A percentile compares a stretch with the other conserved stretches of the same genome.
phyloP scores from a whole-genome alignment of 2,113 vertebrate genomes.

The Sigmodon hispidus region DNA sequence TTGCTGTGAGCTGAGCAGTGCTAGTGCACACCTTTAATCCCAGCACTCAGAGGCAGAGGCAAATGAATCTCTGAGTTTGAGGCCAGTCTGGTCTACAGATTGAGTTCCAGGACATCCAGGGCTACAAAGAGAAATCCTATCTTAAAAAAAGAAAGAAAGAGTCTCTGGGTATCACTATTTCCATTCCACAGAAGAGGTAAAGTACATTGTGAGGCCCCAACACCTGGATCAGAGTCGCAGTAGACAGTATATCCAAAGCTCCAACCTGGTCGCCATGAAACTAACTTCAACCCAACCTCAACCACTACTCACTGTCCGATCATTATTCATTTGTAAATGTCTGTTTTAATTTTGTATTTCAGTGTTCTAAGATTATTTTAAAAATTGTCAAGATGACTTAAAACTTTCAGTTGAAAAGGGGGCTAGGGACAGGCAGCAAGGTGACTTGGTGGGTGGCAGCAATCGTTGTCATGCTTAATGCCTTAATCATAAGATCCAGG shows the following conservation, averaged over 20 bases:
- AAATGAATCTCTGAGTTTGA: background rate
- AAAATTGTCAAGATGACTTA: background rate
- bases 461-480: background rate
- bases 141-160: background rate
- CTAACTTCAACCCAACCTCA: background rate
- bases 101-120: background rate
- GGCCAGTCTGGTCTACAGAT: background rate
- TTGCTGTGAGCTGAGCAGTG: too few species aligned
- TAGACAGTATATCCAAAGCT: background rate
- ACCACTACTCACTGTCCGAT: background rate
- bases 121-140: background rate
- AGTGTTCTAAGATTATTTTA: background rate
- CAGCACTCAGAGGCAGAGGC: background rate
- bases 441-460: background rate
- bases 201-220: background rate
- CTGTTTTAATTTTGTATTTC: background rate
- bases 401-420: background rate
- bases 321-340: background rate
- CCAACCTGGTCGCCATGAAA: background rate
- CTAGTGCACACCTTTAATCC: background rate
- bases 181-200: background rate
- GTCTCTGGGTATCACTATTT: background rate
- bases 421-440: background rate
- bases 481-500: too few species aligned
- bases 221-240: background rate